Conservation (phyloP, 2,888 invertebrate species). For the Limnephilus rhombicus region DNA sequence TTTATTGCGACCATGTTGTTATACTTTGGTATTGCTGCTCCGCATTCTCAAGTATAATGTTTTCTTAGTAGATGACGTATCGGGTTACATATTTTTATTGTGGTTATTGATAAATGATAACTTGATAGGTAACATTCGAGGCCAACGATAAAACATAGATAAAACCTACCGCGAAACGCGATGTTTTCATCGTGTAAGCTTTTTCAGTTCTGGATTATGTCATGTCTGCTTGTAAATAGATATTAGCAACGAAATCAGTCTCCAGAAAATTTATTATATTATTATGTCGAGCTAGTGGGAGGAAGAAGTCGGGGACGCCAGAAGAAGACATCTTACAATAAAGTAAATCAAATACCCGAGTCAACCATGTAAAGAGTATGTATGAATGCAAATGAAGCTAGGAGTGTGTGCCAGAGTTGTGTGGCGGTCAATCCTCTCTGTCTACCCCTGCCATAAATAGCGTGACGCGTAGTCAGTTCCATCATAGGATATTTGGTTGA, state of each 20-base stretch:
- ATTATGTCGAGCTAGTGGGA: not conserved
- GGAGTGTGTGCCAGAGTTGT: not conserved
- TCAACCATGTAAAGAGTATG: no score
- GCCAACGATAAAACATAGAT: not conserved
- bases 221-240: not conserved
- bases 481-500: not conserved
- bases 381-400: not conserved
- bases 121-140: constrained; percentile 11
- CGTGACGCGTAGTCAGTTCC: not conserved
- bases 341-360: not conserved
- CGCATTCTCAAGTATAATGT: not conserved
- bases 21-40: not conserved
- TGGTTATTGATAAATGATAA: constrained; percentile 21
- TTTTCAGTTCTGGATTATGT: not conserved
- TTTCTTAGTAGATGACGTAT: constrained; percentile 41
- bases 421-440: not conserved
- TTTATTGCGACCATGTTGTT: not conserved
- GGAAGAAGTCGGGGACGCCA: not conserved
- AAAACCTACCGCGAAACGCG: not conserved
- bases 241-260: not conserved
- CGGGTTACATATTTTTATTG: constrained; percentile 15
- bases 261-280: not conserved
- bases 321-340: not conserved
- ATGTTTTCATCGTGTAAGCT: not conserved
- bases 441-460: not conserved